A percentile compares a stretch with the other conserved stretches of the same genome.
phyloP scores from a whole-genome alignment of 1,140 invertebrate genomes.

The Penaeus vannamei region DNA sequence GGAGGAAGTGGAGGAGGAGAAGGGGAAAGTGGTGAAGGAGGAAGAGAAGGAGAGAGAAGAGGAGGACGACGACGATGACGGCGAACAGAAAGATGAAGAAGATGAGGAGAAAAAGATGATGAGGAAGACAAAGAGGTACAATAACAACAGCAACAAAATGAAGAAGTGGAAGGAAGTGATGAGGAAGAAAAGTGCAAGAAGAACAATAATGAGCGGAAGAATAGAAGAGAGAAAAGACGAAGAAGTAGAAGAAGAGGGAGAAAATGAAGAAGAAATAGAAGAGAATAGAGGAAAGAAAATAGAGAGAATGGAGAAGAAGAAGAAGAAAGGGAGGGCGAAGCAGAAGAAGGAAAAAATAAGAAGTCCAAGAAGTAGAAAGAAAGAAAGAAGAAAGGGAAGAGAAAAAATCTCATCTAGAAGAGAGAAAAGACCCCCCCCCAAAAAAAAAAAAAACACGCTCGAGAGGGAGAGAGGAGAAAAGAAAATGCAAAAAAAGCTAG shows the following conservation, averaged over 20 bases:
- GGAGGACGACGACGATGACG: no score
- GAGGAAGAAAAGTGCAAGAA: no score
- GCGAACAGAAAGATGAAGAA: no score
- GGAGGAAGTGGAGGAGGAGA: no score
- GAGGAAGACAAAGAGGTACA: background rate
- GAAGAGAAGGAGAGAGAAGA: no score
- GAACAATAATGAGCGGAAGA: no score
- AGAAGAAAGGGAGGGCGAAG: background rate
- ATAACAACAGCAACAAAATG: background rate
- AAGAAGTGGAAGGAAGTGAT: background rate
- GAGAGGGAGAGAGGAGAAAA: background rate
- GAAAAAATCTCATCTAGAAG: background rate
- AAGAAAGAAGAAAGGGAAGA: background rate
- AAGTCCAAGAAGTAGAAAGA: no score
- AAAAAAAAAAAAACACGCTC: background rate
- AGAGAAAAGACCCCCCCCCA: no score
- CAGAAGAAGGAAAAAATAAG: background rate
- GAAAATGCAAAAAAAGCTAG: background rate
- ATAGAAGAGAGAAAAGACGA: no score
- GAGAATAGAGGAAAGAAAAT: background rate
- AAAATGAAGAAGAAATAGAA: background rate
- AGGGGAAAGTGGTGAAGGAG: no score
- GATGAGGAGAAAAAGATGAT: no score
- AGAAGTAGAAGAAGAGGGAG: background rate
- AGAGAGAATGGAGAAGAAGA: background rate